Percentiles rank a stretch among this genome's conserved stretches.
These are phyloP conservation scores for Steromphala cineraria DNA, from an alignment of 2,888 invertebrate genomes.

Conservation along the genomic window DNA sequence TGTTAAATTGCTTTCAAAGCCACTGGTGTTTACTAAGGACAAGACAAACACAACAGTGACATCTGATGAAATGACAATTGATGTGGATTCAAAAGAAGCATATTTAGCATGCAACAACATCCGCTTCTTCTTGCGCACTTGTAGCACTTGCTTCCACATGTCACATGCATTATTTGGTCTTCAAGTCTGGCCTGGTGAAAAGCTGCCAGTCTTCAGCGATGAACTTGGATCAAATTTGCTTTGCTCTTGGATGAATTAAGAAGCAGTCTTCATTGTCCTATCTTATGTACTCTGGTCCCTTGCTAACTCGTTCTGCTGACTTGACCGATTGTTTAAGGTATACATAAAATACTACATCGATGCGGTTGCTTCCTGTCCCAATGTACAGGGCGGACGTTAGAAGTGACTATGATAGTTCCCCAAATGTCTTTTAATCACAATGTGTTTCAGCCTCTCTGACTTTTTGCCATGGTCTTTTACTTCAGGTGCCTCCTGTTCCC, in stretches of 20 bases:
- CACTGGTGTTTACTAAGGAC: no score
- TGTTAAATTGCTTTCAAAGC: no score
- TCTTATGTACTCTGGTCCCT: background rate
- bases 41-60: no score
- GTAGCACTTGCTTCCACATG: no score
- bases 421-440: constrained; percentile 23
- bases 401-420: constrained; percentile 17
- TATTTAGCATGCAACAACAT: no score
- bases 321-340: constrained; percentile 27
- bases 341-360: constrained; percentile 29
- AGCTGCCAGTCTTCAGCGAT: background rate
- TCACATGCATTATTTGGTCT: no score
- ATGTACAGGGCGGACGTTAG: background rate
- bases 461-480: no score
- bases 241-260: background rate
- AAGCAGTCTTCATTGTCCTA: background rate
- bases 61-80: no score
- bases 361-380: constrained; percentile 1
- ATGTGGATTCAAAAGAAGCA: no score
- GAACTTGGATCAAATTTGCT: background rate
- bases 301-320: constrained; percentile 5
- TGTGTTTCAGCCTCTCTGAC: no score
- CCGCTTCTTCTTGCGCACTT: no score
- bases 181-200: background rate
- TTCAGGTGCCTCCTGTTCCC: no score